Evolutionary conservation across 2,113 vertebrate species (phyloP).

Genomic region (Xenotilapia leptura): DNA sequence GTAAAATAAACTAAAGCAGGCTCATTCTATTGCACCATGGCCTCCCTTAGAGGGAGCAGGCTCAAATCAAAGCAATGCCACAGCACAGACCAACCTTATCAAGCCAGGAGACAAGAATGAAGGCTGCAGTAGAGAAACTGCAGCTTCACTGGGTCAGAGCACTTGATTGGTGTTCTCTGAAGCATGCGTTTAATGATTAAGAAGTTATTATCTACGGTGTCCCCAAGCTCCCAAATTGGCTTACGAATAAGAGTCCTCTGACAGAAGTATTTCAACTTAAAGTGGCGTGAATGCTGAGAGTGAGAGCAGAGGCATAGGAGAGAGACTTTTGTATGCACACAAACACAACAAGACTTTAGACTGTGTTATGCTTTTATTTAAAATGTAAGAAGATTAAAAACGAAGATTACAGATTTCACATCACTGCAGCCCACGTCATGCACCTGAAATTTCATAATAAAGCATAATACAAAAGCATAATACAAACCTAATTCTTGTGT

Average conservation of each 20-base stretch:
- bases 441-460: not conserved
- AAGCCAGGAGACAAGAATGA: conserved; percentile 27
- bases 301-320: not conserved
- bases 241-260: not conserved
- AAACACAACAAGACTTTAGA: not conserved
- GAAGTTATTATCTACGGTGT: conserved; percentile 1
- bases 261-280: conserved; percentile 3
- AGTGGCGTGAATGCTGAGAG: not conserved
- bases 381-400: not conserved
- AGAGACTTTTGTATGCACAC: not conserved
- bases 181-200: conserved; percentile 36
- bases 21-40: conserved; percentile 58
- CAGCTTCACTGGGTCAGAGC: conserved; percentile 7
- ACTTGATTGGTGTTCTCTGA: conserved; percentile 32
- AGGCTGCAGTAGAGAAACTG: not conserved
- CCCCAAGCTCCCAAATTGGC: conserved; percentile 13
- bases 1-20: conserved; percentile 60
- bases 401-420: not conserved
- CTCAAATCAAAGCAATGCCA: conserved; percentile 54
- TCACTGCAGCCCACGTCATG: not conserved
- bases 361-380: not conserved
- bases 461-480: not conserved
- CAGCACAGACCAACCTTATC: conserved; percentile 44
- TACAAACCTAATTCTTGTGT: not conserved
- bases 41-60: conserved; percentile 38